phyloP scores from a whole-genome alignment of 2,113 vertebrate genomes.

The Hypanus sabinus region DNA sequence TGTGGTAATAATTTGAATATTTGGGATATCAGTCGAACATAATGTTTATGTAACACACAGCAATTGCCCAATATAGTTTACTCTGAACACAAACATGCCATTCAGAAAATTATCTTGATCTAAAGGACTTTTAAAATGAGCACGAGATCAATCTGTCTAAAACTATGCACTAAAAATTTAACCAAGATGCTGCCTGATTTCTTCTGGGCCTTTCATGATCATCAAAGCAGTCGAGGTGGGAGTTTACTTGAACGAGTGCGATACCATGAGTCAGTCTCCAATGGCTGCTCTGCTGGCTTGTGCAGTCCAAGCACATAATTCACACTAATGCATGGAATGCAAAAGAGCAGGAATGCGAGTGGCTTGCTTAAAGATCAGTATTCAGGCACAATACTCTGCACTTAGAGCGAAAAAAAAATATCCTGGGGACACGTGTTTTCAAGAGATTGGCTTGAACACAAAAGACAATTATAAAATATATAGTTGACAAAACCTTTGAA shows the following conservation, averaged over 20 bases:
- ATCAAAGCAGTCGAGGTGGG: not conserved
- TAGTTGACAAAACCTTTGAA: not conserved
- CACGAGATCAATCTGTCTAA: not conserved
- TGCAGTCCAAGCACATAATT: not conserved
- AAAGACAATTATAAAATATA: not conserved
- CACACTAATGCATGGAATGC: conserved; percentile 3
- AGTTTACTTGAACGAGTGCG: not conserved
- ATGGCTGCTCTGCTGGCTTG: conserved; percentile 11
- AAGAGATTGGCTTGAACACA: not conserved
- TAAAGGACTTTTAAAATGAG: not conserved
- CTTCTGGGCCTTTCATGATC: not conserved
- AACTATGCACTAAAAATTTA: not conserved
- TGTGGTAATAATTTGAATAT: not conserved
- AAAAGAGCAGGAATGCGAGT: conserved; percentile 27
- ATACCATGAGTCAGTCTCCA: not conserved
- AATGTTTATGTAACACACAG: not conserved
- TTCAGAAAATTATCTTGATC: not conserved
- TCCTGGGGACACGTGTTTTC: not conserved
- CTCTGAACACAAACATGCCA: not conserved
- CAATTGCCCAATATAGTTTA: not conserved
- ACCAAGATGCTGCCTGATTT: not conserved
- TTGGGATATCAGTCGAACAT: not conserved
- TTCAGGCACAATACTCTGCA: not conserved
- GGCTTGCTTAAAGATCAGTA: not conserved
- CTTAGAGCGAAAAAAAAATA: not conserved